These are phyloP conservation scores for Plutomurus gul DNA, from an alignment of 1,140 invertebrate species.

Conservation along the genomic window DNA sequence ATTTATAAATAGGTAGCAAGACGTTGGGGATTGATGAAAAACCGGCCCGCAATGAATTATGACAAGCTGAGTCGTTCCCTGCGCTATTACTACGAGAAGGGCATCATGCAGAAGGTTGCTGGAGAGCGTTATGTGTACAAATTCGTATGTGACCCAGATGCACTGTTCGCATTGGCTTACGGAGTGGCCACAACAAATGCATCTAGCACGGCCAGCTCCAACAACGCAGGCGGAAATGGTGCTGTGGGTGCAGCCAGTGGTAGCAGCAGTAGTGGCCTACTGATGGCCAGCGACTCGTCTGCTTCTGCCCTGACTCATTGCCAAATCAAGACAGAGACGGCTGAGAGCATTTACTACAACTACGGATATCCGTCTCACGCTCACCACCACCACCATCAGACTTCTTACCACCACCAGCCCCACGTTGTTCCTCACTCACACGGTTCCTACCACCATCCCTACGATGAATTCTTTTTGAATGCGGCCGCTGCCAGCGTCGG, in stretches of 20 bases:
- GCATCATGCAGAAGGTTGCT: constrained; percentile 97
- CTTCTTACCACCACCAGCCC: not conserved
- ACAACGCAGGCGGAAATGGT: constrained; percentile 14
- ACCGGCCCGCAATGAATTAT: constrained; percentile 95
- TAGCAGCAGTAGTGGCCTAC: not conserved
- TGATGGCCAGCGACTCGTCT: constrained; percentile 8
- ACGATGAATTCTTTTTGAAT: not conserved
- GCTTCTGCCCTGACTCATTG: constrained; percentile 13
- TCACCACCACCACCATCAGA: not conserved
- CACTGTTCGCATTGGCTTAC: constrained; percentile 84
- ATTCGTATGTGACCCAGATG: constrained; percentile 93
- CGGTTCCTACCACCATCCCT: not conserved
- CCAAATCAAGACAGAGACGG: constrained; percentile 6
- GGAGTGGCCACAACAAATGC: constrained; percentile 54
- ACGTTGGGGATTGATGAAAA: constrained; percentile 65
- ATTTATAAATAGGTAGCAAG: constrained; percentile 59
- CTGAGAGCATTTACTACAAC: constrained; percentile 27
- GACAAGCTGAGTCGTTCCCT: constrained; percentile 91
- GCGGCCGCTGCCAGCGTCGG: not conserved
- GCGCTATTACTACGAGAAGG: constrained; percentile 95
- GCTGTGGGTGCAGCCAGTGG: constrained; percentile 1
- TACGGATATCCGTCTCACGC: constrained; percentile 1
- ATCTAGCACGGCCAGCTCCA: constrained; percentile 4
- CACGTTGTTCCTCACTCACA: not conserved
- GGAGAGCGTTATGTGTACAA: constrained; percentile 95